A percentile compares a stretch with the other conserved stretches of the same genome.
phyloP scores from a whole-genome alignment of 2,113 vertebrate genomes.

The Hippoglossus stenolepis region DNA sequence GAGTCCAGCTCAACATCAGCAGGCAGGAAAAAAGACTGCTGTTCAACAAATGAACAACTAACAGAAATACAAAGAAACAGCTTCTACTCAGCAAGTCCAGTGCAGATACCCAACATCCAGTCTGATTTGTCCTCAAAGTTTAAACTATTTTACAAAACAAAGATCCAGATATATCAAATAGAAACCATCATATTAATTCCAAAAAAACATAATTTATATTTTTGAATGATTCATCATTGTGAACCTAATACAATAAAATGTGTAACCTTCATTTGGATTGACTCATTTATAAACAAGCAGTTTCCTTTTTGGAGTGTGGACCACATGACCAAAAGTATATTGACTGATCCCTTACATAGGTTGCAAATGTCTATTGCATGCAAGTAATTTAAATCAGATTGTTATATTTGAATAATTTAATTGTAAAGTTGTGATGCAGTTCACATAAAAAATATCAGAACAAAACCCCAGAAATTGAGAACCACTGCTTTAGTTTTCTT shows the following conservation, averaged over 20 bases:
- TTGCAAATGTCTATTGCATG: too few relatives aligned
- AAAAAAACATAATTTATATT: too few relatives aligned
- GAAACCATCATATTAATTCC: neutral
- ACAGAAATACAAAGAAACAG: neutral
- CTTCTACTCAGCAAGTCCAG: neutral
- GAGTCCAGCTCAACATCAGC: conserved; percentile 54
- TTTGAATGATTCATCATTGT: too few relatives aligned
- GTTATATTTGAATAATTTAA: too few relatives aligned
- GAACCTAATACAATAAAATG: neutral
- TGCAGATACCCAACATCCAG: neutral
- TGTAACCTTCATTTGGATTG: neutral
- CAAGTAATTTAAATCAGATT: too few relatives aligned
- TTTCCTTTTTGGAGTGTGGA: neutral
- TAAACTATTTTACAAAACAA: neutral
- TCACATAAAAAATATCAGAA: too few relatives aligned
- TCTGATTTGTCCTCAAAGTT: neutral
- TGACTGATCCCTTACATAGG: neutral
- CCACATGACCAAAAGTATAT: neutral
- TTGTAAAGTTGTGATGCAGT: too few relatives aligned
- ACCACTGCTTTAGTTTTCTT: too few relatives aligned
- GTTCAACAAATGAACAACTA: neutral
- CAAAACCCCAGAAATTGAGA: too few relatives aligned
- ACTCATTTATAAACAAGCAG: neutral
- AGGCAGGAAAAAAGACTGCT: conserved; percentile 35
- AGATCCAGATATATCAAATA: neutral